Evolutionary conservation across 2,797 vertebrate genomes (phyloP).

Genomic region (Phoeniculus purpureus): DNA sequence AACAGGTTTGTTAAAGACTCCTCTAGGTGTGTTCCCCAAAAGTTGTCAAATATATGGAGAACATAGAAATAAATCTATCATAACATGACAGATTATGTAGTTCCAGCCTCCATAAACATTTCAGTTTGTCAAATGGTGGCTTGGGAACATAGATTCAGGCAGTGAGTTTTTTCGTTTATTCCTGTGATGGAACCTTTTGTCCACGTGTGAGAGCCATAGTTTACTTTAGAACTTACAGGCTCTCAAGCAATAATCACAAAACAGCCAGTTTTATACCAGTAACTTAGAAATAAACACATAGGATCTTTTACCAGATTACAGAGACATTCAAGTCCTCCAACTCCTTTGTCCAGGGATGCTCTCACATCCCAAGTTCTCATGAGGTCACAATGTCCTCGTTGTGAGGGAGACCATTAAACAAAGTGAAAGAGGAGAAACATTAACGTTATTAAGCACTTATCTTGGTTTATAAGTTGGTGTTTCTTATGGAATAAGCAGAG

Average conservation of each 20-base stretch:
- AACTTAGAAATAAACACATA: background rate
- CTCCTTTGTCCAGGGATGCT: background rate
- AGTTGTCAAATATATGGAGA: background rate
- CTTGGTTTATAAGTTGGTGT: background rate
- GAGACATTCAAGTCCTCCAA: background rate
- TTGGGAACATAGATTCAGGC: background rate
- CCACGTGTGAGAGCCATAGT: background rate
- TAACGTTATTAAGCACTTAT: background rate
- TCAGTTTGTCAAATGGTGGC: background rate
- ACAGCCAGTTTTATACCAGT: background rate
- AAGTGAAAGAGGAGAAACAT: background rate
- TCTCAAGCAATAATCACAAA: background rate
- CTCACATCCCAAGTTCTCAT: background rate
- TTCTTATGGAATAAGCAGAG: background rate
- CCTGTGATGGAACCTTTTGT: background rate
- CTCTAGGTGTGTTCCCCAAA: background rate
- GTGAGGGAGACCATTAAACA: background rate
- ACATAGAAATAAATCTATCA: background rate
- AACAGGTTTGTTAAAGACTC: background rate
- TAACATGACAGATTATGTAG: background rate
- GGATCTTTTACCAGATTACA: background rate
- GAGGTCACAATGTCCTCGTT: background rate
- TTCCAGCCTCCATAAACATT: background rate
- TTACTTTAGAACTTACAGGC: background rate
- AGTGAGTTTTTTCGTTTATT: background rate